A percentile compares a stretch with the other conserved stretches of the same genome.
Conservation (phyloP, 1,140 invertebrate species). For the Nomia melanderi region DNA sequence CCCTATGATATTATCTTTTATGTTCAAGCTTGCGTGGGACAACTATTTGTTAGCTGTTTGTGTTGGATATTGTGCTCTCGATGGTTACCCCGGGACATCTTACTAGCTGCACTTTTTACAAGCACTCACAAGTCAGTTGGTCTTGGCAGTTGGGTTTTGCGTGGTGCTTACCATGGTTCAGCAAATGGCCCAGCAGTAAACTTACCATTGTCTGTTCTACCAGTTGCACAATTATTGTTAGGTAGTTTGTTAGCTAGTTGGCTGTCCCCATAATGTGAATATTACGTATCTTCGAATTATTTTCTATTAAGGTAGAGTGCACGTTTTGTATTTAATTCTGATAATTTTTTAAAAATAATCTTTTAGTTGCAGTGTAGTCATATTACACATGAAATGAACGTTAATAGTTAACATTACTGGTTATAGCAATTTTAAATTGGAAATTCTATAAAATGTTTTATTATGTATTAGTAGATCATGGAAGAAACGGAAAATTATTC, state of each 20-base stretch:
- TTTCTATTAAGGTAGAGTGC: neutral
- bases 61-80: conserved; percentile 76
- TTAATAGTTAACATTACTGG: neutral
- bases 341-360: neutral
- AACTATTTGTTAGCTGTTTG: conserved; percentile 73
- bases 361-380: neutral
- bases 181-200: conserved; percentile 73
- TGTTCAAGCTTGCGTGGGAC: conserved; percentile 72
- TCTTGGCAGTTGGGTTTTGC: conserved; percentile 75
- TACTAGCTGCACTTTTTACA: conserved; percentile 75
- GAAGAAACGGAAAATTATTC: neutral
- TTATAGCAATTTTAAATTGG: neutral
- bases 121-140: conserved; percentile 77
- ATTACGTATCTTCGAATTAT: neutral
- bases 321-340: neutral
- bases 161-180: conserved; percentile 74
- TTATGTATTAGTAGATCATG: neutral
- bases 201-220: conserved; percentile 75
- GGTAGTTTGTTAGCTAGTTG: conserved; percentile 77
- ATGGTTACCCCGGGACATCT: conserved; percentile 72
- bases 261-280: conserved; percentile 60
- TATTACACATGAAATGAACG: too few species aligned
- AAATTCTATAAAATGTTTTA: neutral
- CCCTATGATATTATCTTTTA: conserved; percentile 11
- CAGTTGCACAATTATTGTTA: conserved; percentile 75